Evolutionary conservation across 2,888 invertebrate genomes (phyloP), one percentile per base, ranked within the genome.

Genomic region (Azorinus chamasolen): DNA sequence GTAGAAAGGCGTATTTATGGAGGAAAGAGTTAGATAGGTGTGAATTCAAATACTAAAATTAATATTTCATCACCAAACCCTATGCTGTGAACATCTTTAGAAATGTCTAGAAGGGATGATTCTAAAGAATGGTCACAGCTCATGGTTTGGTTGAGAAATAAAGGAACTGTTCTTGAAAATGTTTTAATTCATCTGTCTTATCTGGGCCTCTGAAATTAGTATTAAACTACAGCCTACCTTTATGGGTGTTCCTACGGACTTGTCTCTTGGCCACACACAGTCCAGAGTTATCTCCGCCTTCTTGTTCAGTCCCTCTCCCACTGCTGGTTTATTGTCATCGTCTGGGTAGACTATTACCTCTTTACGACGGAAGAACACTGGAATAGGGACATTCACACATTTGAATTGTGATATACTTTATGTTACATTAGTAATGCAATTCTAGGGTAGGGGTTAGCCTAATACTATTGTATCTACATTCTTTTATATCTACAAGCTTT

Each of bases 321-420:
- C 94, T 0, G 96, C 95, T 0, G 99, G 99, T 92, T 99, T 99
- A 69, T 95, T 95, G 82, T 97, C 97, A 88, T 98, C 97, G 86
- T 95, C 94, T 0, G 99, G 98, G 94, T 99, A 99, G 4, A 99
- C 96, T 22, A 96, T 96, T 2, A 99, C 96, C 93, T 99, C 99
- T 91, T 98, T 97, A 92, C 97, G 96, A 3, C 98, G 95, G 93
- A 99, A 97, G 91, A 97, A 96, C 0, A 99, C 97, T 95, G 94
- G 5, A 91, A 83, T 65, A 27, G 58, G 6, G 20, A 50, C 6
- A n/a, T n/a, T 46, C 12, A 37, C 48, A 27, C 10, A 53, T 53
- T n/a, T 53, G 6, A 24, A 25, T 25, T 12, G n/a, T 39, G 18
- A 22, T n/a, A n/a, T n/a, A 41, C 41, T 41, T 41, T 41, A 14